phyloP scores from a whole-genome alignment of 2,797 vertebrate genomes.

The Pogoniulus pusillus region DNA sequence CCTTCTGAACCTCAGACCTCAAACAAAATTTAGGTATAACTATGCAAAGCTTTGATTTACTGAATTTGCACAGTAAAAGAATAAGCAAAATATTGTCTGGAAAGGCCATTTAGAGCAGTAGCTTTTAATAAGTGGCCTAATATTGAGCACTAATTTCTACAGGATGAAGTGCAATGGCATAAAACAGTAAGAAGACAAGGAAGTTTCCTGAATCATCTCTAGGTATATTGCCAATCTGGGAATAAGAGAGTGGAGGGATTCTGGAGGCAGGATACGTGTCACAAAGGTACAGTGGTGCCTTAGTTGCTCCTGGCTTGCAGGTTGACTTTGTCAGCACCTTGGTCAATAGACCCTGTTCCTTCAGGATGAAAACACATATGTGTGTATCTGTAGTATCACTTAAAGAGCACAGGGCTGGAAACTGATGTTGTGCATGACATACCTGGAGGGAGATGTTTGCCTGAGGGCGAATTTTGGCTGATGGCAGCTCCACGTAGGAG shows the following conservation, averaged over 20 bases:
- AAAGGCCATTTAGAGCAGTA: not conserved
- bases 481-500: conserved; percentile 87
- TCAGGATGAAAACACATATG: rapidly evolving
- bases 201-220: not conserved
- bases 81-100: not conserved
- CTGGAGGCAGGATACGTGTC: not conserved
- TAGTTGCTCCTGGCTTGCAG: not conserved
- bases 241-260: not conserved
- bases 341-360: not conserved
- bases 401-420: not conserved
- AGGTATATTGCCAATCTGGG: not conserved
- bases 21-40: not conserved
- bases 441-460: conserved; percentile 96
- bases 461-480: conserved; percentile 85
- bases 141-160: not conserved
- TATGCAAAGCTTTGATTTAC: not conserved
- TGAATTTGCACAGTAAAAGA: not conserved
- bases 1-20: not conserved
- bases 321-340: not conserved
- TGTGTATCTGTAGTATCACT: rapidly evolving
- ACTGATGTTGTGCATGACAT: not conserved
- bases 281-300: not conserved
- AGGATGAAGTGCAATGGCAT: not conserved
- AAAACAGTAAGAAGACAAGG: not conserved
- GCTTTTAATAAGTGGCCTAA: not conserved